Conservation (phyloP, 2,113 vertebrate genomes). For the Elachura formosa region DNA sequence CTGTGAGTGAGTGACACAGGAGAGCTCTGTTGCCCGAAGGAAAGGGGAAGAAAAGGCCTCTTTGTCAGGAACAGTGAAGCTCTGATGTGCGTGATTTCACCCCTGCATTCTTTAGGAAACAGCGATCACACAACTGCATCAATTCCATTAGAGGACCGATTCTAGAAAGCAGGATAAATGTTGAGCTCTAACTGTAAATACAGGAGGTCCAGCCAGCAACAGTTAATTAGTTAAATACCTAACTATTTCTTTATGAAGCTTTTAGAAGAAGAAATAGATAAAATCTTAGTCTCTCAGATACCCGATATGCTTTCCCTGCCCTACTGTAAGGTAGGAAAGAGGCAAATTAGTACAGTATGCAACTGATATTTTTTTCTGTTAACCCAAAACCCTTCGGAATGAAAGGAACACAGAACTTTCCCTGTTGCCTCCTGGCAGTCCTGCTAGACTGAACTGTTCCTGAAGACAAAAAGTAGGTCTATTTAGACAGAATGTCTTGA, state of each 20-base stretch:
- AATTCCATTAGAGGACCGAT: neutral
- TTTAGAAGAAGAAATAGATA: neutral
- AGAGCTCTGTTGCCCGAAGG: neutral
- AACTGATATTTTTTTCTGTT: neutral
- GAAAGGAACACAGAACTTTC: neutral
- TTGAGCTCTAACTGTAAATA: neutral
- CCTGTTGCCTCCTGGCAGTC: neutral
- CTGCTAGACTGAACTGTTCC: neutral
- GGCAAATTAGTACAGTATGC: neutral
- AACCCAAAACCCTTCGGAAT: neutral
- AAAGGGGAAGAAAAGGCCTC: neutral
- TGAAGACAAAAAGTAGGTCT: neutral
- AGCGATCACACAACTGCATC: neutral
- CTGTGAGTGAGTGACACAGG: neutral
- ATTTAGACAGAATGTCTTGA: neutral
- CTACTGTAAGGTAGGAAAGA: neutral
- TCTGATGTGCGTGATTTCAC: conserved; percentile 9
- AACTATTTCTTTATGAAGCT: neutral
- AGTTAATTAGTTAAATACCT: neutral
- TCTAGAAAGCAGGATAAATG: neutral
- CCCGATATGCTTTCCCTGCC: neutral
- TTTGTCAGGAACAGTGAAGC: conserved; percentile 32
- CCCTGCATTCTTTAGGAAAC: conserved; percentile 1
- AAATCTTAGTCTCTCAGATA: neutral
- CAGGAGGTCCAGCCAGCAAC: neutral